Percentiles rank a stretch among this genome's conserved stretches.
Conservation (phyloP, 2,797 vertebrate genomes). For the Semaprochilodus insignis region DNA sequence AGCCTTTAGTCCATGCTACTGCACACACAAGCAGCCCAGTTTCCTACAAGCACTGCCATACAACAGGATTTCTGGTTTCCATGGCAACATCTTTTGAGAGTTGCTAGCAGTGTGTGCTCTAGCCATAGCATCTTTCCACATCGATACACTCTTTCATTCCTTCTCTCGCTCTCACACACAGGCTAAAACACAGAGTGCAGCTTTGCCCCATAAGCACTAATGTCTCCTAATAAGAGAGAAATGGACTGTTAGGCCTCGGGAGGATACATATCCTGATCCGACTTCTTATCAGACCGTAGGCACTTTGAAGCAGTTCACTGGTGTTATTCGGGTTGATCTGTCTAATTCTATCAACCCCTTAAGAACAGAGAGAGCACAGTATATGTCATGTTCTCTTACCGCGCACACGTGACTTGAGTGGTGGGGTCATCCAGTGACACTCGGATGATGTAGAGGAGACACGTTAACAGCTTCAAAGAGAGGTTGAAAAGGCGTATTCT, state of each 20-base stretch:
- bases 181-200: neutral
- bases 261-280: slow-evolving; percentile 13
- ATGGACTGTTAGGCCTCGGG: slow-evolving; percentile 4
- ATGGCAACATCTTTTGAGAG: slow-evolving; percentile 46
- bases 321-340: neutral
- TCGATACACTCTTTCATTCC: slow-evolving; percentile 23
- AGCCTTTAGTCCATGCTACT: neutral
- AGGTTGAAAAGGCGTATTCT: slow-evolving; percentile 88
- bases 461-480: slow-evolving; percentile 85
- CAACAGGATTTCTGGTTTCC: slow-evolving; percentile 34
- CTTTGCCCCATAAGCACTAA: neutral
- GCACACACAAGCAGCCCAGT: neutral
- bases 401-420: slow-evolving; percentile 58
- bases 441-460: slow-evolving; percentile 83
- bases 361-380: neutral
- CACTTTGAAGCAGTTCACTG: slow-evolving; percentile 7
- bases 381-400: slow-evolving; percentile 56
- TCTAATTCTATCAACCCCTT: neutral
- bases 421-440: slow-evolving; percentile 78
- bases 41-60: neutral
- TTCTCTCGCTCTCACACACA: slow-evolving; percentile 4
- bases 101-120: slow-evolving; percentile 30
- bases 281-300: neutral
- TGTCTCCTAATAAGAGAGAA: slow-evolving; percentile 28
- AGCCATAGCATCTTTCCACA: slow-evolving; percentile 35